A percentile compares a stretch with the other conserved stretches of the same genome.
Evolutionary conservation across 2,888 invertebrate genomes (phyloP).

Genomic region (Fissipunctia ypsillon): DNA sequence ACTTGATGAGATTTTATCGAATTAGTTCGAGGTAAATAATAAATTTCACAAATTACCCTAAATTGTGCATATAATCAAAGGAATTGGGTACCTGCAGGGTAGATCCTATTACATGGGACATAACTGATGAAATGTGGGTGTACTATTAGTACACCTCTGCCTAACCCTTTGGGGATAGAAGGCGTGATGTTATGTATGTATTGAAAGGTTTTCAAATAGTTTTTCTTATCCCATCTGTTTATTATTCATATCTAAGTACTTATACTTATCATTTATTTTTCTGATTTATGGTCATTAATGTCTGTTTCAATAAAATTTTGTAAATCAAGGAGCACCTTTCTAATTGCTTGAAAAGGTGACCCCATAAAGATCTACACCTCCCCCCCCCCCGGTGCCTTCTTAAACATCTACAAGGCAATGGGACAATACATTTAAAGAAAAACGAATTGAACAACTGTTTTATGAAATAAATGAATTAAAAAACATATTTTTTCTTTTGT

Average conservation of each 20-base stretch:
- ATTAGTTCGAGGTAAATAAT: not conserved
- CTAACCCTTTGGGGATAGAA: no score
- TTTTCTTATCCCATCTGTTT: not conserved
- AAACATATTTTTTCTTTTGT: not conserved
- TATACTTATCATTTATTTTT: not conserved
- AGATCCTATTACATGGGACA: no score
- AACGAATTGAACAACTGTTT: not conserved
- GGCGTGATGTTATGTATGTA: no score
- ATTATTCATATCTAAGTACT: not conserved
- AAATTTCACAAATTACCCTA: not conserved
- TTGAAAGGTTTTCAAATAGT: not conserved
- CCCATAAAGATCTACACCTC: no score
- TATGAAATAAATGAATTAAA: not conserved
- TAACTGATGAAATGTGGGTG: no score
- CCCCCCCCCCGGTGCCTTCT: no score
- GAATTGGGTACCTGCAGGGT: no score
- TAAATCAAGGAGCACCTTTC: not conserved
- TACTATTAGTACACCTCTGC: no score
- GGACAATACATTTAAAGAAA: not conserved
- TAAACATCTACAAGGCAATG: not conserved
- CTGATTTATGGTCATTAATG: not conserved
- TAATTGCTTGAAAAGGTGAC: not conserved
- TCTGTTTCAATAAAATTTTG: not conserved
- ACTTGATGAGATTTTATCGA: not conserved
- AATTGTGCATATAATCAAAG: no score